Percentiles rank a stretch among this genome's conserved stretches.
phyloP scores from a whole-genome alignment of 2,888 invertebrate genomes.

The Ectemnius lituratus region DNA sequence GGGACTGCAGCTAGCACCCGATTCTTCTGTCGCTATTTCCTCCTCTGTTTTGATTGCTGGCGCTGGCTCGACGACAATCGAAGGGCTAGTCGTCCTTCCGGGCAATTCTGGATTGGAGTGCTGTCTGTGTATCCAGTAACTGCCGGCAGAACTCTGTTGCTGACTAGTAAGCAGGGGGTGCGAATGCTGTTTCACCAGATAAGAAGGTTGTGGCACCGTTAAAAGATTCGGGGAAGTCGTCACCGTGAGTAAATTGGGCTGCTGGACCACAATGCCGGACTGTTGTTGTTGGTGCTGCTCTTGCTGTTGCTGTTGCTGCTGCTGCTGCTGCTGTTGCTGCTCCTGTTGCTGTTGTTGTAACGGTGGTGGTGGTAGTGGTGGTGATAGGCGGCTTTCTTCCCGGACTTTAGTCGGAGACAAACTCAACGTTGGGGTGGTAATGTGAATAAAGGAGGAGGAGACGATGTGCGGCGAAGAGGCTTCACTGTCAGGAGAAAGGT shows the following conservation, averaged over 20 bases:
- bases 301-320: no score
- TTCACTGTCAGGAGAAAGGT: slow-evolving; percentile 76
- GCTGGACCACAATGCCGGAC: slow-evolving; percentile 34
- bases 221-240: slow-evolving; percentile 81
- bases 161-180: slow-evolving; percentile 83
- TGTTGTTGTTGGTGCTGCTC: no score
- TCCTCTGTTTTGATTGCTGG: slow-evolving; percentile 71
- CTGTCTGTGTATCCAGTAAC: slow-evolving; percentile 78
- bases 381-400: slow-evolving; percentile 55
- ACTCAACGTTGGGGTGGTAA: slow-evolving; percentile 78
- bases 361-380: slow-evolving; percentile 47
- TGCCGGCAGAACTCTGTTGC: slow-evolving; percentile 70
- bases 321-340: no score
- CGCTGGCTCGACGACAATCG: slow-evolving; percentile 74
- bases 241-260: slow-evolving; percentile 80
- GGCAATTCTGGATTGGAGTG: slow-evolving; percentile 79
- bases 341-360: no score
- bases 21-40: slow-evolving; percentile 28
- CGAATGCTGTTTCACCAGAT: slow-evolving; percentile 84
- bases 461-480: slow-evolving; percentile 70
- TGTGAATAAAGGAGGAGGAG: slow-evolving; percentile 66
- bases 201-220: slow-evolving; percentile 80
- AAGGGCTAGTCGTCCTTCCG: slow-evolving; percentile 60
- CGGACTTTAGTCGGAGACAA: slow-evolving; percentile 62
- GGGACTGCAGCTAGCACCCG: not conserved